phyloP scores from a whole-genome alignment of 2,113 vertebrate species.

The Irena cyanogastra region DNA sequence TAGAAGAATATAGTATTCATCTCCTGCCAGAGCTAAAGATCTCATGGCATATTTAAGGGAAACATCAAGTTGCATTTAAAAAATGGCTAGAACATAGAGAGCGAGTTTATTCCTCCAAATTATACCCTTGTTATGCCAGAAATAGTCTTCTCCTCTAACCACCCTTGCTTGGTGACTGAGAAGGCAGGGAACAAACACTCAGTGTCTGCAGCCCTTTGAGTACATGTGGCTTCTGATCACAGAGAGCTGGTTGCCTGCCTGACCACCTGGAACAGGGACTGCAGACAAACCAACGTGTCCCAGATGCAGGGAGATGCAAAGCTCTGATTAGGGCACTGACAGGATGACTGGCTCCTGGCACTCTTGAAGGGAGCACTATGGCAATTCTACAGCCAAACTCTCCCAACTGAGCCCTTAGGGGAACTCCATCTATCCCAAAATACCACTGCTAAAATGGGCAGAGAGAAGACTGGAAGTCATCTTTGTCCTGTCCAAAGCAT shows the following conservation, averaged over 20 bases:
- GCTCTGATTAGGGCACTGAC: constrained; percentile 34
- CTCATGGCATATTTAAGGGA: constrained; percentile 24
- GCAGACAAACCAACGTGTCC: not conserved
- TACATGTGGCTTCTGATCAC: not conserved
- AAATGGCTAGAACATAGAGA: not conserved
- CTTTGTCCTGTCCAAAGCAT: not conserved
- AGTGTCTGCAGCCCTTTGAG: not conserved
- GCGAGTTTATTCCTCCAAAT: constrained; percentile 28
- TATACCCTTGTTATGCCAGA: constrained; percentile 8
- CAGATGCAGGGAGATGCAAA: not conserved
- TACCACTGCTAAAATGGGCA: not conserved
- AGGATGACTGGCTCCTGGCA: constrained; percentile 39
- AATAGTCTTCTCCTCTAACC: constrained; percentile 11
- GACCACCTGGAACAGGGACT: not conserved
- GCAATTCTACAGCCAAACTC: constrained; percentile 45
- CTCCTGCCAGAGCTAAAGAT: constrained; percentile 25
- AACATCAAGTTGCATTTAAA: constrained; percentile 9
- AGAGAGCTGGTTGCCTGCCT: not conserved
- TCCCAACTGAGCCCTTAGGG: constrained; percentile 31
- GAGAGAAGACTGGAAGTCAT: not conserved
- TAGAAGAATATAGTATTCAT: constrained; percentile 1
- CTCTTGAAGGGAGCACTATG: not conserved
- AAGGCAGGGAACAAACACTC: not conserved
- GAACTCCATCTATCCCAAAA: constrained; percentile 52
- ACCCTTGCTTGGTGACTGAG: not conserved